A percentile compares a stretch with the other conserved stretches of the same genome.
These are phyloP conservation scores for Exocentrus adspersus DNA, from an alignment of 2,888 invertebrate genomes.

Conservation along the genomic window DNA sequence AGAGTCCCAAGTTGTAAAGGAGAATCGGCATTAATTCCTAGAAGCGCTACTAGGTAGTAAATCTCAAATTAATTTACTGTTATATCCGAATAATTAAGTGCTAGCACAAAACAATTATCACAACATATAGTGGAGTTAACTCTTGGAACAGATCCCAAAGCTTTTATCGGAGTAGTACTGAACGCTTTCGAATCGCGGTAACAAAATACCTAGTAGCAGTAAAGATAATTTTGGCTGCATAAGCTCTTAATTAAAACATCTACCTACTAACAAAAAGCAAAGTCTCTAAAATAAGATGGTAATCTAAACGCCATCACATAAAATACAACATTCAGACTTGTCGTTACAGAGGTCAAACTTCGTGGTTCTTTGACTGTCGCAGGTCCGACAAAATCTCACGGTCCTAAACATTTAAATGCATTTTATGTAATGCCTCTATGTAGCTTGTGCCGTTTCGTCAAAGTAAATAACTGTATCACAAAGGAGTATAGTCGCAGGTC, in stretches of 20 bases:
- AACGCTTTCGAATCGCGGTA: too few species aligned
- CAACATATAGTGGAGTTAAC: background rate
- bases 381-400: conserved; percentile 58
- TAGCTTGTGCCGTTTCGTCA: conserved; percentile 55
- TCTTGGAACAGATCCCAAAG: background rate
- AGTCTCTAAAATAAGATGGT: too few species aligned
- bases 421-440: too few species aligned
- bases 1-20: conserved; percentile 4
- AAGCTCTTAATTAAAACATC: too few species aligned
- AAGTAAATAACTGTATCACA: conserved; percentile 50
- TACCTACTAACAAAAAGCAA: too few species aligned
- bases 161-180: too few species aligned
- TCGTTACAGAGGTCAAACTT: conserved; percentile 49
- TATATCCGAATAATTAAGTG: background rate
- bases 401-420: conserved; percentile 54
- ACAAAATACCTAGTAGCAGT: too few species aligned
- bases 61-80: conserved; percentile 6
- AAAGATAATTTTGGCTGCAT: too few species aligned
- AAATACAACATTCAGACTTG: too few species aligned
- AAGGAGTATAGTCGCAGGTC: too few species aligned
- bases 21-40: background rate
- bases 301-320: too few species aligned
- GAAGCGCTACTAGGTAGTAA: conserved; percentile 3
- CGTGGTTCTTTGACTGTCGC: conserved; percentile 38
- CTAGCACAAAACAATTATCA: background rate